Conservation (phyloP, 2,888 invertebrate species). For the Pterostichus madidus region DNA sequence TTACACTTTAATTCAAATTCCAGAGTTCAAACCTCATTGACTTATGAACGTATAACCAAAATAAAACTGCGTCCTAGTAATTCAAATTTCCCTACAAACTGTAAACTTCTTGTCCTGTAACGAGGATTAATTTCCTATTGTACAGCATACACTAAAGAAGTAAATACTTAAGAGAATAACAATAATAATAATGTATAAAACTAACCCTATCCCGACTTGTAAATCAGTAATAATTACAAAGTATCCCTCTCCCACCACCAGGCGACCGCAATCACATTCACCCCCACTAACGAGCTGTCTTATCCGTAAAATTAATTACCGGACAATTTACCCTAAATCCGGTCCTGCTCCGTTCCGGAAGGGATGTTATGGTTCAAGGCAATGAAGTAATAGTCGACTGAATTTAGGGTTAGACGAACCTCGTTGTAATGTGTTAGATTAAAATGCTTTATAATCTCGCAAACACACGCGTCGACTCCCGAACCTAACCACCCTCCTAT, state of each 20-base stretch:
- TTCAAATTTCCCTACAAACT: too few relatives aligned
- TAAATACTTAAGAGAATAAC: neutral
- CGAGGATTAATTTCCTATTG: too few relatives aligned
- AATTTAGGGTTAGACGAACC: constrained; percentile 63
- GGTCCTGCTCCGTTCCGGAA: constrained; percentile 52
- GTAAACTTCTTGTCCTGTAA: too few relatives aligned
- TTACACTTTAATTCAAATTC: too few relatives aligned
- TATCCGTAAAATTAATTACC: constrained; percentile 39
- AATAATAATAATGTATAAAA: neutral
- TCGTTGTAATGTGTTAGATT: constrained; percentile 63
- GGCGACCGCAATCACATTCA: neutral
- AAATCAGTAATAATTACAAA: too few relatives aligned
- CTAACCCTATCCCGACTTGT: neutral
- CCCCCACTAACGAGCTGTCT: constrained; percentile 12
- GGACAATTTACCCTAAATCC: constrained; percentile 40
- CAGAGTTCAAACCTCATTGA: too few relatives aligned
- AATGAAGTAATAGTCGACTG: constrained; percentile 66
- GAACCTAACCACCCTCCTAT: too few relatives aligned
- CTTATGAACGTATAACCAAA: too few relatives aligned
- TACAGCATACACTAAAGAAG: too few relatives aligned
- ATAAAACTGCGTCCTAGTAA: too few relatives aligned
- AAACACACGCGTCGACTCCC: constrained; percentile 40
- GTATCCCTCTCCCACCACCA: neutral
- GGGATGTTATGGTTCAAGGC: constrained; percentile 65
- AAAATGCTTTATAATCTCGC: constrained; percentile 64